A percentile compares a stretch with the other conserved stretches of the same genome.
phyloP scores from a whole-genome alignment of 2,797 vertebrate genomes.

The Aeoliscus strigatus region DNA sequence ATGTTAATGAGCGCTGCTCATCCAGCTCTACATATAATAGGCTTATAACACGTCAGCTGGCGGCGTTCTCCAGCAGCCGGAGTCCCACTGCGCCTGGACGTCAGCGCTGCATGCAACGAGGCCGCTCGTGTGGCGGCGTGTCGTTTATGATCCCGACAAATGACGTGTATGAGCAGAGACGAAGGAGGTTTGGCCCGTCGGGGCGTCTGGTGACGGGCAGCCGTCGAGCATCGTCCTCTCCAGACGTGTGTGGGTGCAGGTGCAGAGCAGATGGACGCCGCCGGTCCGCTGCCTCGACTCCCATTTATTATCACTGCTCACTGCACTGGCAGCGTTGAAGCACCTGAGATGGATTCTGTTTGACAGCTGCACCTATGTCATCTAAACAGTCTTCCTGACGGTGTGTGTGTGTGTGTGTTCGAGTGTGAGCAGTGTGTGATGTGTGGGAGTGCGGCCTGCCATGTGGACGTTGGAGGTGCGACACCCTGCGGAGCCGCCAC shows the following conservation, averaged over 20 bases:
- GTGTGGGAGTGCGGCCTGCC: no score
- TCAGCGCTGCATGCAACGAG: conserved; percentile 36
- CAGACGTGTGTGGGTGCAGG: conserved; percentile 29
- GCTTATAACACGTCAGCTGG: conserved; percentile 58
- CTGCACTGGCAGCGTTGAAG: conserved; percentile 29
- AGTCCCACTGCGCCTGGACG: conserved; percentile 40
- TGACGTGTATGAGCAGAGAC: conserved; percentile 3
- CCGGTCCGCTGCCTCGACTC: conserved; percentile 35
- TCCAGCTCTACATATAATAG: conserved; percentile 63
- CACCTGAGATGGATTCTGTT: conserved; percentile 47
- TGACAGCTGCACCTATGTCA: conserved; percentile 48
- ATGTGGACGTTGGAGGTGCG: conserved; percentile 3
- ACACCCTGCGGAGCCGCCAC: background rate
- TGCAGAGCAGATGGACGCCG: conserved; percentile 50
- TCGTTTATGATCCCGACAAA: conserved; percentile 15
- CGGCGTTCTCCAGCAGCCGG: conserved; percentile 29
- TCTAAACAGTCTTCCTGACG: conserved; percentile 45
- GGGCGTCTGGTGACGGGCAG: background rate
- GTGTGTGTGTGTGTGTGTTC: conserved; percentile 12
- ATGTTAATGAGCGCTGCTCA: conserved; percentile 66
- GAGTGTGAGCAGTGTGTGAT: conserved; percentile 1
- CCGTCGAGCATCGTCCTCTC: conserved; percentile 9
- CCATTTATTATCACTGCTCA: conserved; percentile 45
- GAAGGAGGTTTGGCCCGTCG: background rate
- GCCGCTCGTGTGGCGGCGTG: conserved; percentile 41